Evolutionary conservation across 2,888 invertebrate genomes (phyloP), one percentile per base, ranked within the genome.

Genomic region (Nemoura dubitans): DNA sequence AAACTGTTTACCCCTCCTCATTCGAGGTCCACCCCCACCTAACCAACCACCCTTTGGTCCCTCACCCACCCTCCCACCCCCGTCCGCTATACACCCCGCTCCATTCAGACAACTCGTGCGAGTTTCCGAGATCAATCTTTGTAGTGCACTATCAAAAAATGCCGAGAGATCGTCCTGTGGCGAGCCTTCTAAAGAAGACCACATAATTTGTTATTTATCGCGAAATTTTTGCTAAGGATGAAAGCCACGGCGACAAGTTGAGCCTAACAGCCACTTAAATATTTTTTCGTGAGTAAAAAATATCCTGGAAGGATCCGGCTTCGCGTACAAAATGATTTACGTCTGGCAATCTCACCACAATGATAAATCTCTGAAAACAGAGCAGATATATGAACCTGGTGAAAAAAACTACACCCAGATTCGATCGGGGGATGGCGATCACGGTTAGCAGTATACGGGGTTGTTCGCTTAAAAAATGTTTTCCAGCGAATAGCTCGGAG

Each of bases 1-100:
- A 87, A 87, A 87, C 86, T 87, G 88, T 88, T 88, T 87, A 88
- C 87, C 86, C 86, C 87, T 3, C 59, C 59, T 59, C 59, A 59
- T 59, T 59, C 59, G 10, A 59, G 59, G 16, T 21, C 59, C 59
- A 7, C 86, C 29, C 76, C 78, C 59, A 10, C 59, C 59, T 10
- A 59, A 59, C 59, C 59, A 59, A 59, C 59, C 21, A 81, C 76
- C 59, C 83, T n/a, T 36, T 43, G 2, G 77, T 25, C 77, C 1
- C 76, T 16, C 85, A 27, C 81, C 42, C 77, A n/a, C 86, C 0
- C 25, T 42, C 83, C 28, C 25, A 5, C 59, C 6, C 25, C 59
- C 30, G 21, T 25, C 36, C n/a, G 28, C 26, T 26, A 27, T 42
- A 29, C 80, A 10, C 86, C 43, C 3, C 3, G 30, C 29, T 21